Percentiles rank a stretch among this genome's conserved stretches.
Conservation (phyloP, 1,140 invertebrate species). For the Drosophila yakuba region DNA sequence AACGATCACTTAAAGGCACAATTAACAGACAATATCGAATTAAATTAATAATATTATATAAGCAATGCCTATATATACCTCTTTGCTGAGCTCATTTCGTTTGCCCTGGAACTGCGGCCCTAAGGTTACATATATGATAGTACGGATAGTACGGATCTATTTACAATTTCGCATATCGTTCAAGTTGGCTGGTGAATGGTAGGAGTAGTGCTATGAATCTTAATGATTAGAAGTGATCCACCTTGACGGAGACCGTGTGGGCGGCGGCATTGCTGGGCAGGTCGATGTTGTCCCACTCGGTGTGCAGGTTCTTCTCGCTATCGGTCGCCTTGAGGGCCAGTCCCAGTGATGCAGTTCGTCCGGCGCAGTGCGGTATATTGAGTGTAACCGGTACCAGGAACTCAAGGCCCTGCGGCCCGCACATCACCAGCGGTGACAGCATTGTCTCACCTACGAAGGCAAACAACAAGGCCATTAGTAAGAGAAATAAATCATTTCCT, state of each 20-base stretch:
- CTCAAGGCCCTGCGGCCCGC: constrained; percentile 95
- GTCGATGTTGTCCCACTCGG: constrained; percentile 91
- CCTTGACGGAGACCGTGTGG: constrained; percentile 94
- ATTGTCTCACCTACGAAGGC: constrained; percentile 92
- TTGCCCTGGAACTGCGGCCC: constrained; percentile 61
- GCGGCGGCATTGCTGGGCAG: constrained; percentile 91
- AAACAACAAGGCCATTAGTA: constrained; percentile 45
- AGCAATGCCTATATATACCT: constrained; percentile 47
- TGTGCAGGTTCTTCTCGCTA: constrained; percentile 88
- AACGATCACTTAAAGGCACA: constrained; percentile 78
- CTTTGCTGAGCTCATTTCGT: constrained; percentile 27
- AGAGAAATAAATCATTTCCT: neutral
- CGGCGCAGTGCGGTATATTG: constrained; percentile 90
- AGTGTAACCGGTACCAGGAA: constrained; percentile 95
- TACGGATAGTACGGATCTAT: constrained; percentile 60
- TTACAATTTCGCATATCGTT: constrained; percentile 58
- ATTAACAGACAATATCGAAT: constrained; percentile 75
- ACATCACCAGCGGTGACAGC: constrained; percentile 96
- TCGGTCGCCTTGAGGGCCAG: constrained; percentile 93
- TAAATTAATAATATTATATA: constrained; percentile 68
- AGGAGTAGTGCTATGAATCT: constrained; percentile 40
- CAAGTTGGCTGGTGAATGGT: constrained; percentile 23
- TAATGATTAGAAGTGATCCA: constrained; percentile 92
- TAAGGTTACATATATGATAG: constrained; percentile 19
- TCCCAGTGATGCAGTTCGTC: constrained; percentile 89